These are phyloP conservation scores for Spodoptera picta DNA, from an alignment of 2,888 invertebrate species.

Conservation along the genomic window DNA sequence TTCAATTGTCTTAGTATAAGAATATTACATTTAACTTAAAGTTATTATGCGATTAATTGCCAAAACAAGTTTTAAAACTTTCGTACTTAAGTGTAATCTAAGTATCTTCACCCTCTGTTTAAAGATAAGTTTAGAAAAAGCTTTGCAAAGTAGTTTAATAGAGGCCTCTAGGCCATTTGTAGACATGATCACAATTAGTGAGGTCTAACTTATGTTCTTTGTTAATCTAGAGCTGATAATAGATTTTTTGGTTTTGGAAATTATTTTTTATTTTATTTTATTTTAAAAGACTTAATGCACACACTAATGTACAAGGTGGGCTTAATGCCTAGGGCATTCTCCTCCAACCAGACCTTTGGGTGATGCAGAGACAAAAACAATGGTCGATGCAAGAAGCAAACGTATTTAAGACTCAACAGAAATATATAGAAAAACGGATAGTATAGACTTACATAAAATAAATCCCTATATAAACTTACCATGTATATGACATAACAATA, in stretches of 20 bases:
- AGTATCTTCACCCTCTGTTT: constrained; percentile 29
- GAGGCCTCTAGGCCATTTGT: constrained; percentile 3
- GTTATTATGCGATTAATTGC: constrained; percentile 37
- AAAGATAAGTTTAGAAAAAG: constrained; percentile 24
- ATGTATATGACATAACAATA: too few species aligned
- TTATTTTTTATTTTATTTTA: too few species aligned
- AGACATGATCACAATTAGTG: constrained; percentile 16
- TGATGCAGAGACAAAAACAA: too few species aligned
- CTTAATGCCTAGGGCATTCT: too few species aligned
- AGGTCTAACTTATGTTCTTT: constrained; percentile 1
- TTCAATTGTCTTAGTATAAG: constrained; percentile 31
- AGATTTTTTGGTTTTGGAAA: constrained; percentile 1
- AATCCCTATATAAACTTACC: too few species aligned
- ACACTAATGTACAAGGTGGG: too few species aligned
- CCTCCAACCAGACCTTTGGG: too few species aligned
- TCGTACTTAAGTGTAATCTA: constrained; percentile 33
- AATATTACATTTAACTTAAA: constrained; percentile 30
- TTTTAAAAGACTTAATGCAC: too few species aligned
- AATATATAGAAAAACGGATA: too few species aligned
- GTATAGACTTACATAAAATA: too few species aligned
- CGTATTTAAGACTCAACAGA: too few species aligned
- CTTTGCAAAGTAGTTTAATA: constrained; percentile 14
- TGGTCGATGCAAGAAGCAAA: too few species aligned
- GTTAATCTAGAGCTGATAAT: constrained; percentile 8
- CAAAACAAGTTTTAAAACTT: constrained; percentile 32